These are phyloP conservation scores for Penelope pileata DNA, from an alignment of 2,113 vertebrate species.

Conservation along the genomic window DNA sequence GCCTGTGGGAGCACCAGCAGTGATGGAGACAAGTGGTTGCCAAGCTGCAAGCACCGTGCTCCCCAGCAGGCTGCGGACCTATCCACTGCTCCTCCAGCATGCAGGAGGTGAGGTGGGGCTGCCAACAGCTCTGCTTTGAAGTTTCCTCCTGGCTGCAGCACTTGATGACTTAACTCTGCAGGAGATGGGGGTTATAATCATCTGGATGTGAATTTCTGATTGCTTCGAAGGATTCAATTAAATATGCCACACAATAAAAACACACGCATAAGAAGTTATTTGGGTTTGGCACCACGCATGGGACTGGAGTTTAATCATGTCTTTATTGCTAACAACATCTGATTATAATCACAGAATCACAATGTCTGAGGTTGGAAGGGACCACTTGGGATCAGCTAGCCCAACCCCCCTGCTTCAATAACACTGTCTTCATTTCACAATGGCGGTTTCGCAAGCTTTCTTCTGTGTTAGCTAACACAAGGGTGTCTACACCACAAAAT, in stretches of 20 bases:
- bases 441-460: background rate
- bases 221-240: background rate
- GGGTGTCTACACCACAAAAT: background rate
- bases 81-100: background rate
- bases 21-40: accelerated
- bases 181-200: background rate
- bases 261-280: background rate
- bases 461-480: background rate
- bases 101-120: background rate
- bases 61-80: background rate
- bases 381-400: background rate
- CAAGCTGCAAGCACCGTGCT: accelerated
- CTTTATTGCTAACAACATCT: conserved; percentile 22
- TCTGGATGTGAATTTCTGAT: background rate
- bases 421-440: background rate
- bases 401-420: background rate
- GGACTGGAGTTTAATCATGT: conserved; percentile 8
- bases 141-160: background rate
- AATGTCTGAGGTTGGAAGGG: background rate
- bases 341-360: background rate
- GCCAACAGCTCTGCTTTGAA: background rate
- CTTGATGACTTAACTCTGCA: conserved; percentile 10
- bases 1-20: background rate
- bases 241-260: background rate
- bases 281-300: background rate